phyloP scores from a whole-genome alignment of 2,888 invertebrate species.

The Andricus curvator region DNA sequence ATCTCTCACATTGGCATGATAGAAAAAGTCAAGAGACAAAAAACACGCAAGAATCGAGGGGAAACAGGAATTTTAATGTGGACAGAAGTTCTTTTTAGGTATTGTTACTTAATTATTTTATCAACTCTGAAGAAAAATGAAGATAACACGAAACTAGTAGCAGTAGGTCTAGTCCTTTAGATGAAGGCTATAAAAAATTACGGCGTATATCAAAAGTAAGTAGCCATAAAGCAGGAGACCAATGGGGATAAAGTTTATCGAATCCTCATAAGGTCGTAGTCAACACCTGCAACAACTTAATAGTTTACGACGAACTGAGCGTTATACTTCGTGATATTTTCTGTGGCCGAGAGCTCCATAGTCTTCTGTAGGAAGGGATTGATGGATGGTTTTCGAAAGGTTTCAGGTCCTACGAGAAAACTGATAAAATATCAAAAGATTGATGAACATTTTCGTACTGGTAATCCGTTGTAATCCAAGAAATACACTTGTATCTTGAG shows the following conservation, averaged over 20 bases:
- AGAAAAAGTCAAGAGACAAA: no score
- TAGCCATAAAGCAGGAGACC: background rate
- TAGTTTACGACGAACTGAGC: background rate
- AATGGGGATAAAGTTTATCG: slow-evolving; percentile 2
- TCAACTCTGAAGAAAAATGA: background rate
- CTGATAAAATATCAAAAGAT: background rate
- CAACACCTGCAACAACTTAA: slow-evolving; percentile 6
- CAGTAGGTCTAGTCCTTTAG: background rate
- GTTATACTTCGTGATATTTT: background rate
- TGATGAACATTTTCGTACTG: background rate
- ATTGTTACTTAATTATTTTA: background rate
- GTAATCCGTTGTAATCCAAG: no score
- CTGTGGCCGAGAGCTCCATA: background rate
- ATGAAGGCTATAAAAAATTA: background rate
- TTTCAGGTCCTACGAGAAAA: background rate
- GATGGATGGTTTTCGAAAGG: background rate
- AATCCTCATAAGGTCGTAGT: background rate
- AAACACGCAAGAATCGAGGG: no score
- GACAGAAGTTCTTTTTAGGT: no score
- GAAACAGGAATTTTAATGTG: no score
- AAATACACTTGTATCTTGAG: no score
- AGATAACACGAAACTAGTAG: background rate
- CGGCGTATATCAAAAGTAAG: background rate
- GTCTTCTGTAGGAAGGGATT: background rate
- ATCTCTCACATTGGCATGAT: no score